Percentiles rank a stretch among this genome's conserved stretches.
Evolutionary conservation across 2,888 invertebrate species (phyloP).

Genomic region (Agrotis puta): DNA sequence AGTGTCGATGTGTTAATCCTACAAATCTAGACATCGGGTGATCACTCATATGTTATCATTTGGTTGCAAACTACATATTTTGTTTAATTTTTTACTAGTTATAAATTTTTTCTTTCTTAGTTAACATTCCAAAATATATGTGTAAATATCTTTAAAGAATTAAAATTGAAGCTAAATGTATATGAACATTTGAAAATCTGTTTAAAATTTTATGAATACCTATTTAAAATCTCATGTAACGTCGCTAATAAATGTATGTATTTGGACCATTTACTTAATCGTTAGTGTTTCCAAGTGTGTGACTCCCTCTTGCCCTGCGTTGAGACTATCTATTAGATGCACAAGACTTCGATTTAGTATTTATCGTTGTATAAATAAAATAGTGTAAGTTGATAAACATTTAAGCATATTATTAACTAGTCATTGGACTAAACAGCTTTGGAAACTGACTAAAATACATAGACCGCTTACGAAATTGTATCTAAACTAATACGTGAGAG

Average conservation of each 20-base stretch:
- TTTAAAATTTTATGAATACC: constrained; percentile 38
- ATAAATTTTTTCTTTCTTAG: constrained; percentile 36
- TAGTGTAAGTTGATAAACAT: constrained; percentile 73
- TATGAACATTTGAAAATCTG: constrained; percentile 46
- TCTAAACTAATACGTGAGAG: constrained; percentile 51
- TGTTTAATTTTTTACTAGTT: constrained; percentile 30
- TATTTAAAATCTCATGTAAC: constrained; percentile 50
- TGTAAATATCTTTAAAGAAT: constrained; percentile 61
- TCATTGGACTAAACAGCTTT: constrained; percentile 81
- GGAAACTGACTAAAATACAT: constrained; percentile 64
- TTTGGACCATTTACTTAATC: constrained; percentile 73
- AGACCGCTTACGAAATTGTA: constrained; percentile 70
- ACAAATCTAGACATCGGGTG: constrained; percentile 20
- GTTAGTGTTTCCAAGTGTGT: constrained; percentile 61
- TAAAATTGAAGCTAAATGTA: constrained; percentile 51
- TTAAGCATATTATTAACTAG: constrained; percentile 78
- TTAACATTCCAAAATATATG: constrained; percentile 63
- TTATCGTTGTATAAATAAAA: constrained; percentile 76
- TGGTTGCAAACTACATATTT: constrained; percentile 32
- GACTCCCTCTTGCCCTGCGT: constrained; percentile 79
- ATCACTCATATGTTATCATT: constrained; percentile 34
- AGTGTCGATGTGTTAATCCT: constrained; percentile 18
- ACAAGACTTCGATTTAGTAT: constrained; percentile 81
- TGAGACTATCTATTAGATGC: constrained; percentile 78
- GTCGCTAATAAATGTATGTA: constrained; percentile 61